A percentile compares a stretch with the other conserved stretches of the same genome.
Evolutionary conservation across 1,140 invertebrate genomes (phyloP).

Genomic region (Probaryconus sp.): DNA sequence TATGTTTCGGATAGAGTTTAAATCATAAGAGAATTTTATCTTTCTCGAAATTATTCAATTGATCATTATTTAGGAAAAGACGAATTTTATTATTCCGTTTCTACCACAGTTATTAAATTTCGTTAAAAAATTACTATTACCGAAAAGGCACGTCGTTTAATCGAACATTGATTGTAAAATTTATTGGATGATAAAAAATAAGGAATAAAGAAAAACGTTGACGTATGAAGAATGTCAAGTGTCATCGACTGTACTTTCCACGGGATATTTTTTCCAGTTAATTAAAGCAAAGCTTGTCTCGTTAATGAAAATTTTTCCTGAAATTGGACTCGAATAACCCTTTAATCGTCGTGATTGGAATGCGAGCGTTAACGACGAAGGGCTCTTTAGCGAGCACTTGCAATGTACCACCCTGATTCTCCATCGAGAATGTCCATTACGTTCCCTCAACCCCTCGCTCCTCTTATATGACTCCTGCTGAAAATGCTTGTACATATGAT

Average conservation of each 20-base stretch:
- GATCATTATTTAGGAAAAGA: no score
- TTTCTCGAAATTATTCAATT: no score
- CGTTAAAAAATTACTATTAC: no score
- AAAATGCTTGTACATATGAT: conserved; percentile 35
- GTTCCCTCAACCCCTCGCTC: conserved; percentile 17
- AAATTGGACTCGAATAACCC: conserved; percentile 21
- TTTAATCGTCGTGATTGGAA: conserved; percentile 31
- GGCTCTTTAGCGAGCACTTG: conserved; percentile 4
- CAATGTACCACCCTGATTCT: conserved; percentile 6
- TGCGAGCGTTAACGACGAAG: conserved; percentile 13
- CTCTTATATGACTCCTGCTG: conserved; percentile 22
- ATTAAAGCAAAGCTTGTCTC: conserved; percentile 11
- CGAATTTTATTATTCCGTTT: no score
- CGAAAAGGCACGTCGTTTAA: no score
- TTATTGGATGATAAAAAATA: no score
- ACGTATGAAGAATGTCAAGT: conserved; percentile 1
- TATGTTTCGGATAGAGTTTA: no score
- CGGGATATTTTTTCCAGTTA: conserved; percentile 1
- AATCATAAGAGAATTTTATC: no score
- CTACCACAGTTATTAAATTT: no score
- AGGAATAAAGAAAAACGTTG: no score
- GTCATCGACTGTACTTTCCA: background rate
- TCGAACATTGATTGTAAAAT: no score
- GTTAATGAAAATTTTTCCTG: conserved; percentile 30
- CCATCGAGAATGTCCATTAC: conserved; percentile 28